A percentile compares a stretch with the other conserved stretches of the same genome.
Evolutionary conservation across 2,888 invertebrate species (phyloP).

Genomic region (Himalopsyche japonica): DNA sequence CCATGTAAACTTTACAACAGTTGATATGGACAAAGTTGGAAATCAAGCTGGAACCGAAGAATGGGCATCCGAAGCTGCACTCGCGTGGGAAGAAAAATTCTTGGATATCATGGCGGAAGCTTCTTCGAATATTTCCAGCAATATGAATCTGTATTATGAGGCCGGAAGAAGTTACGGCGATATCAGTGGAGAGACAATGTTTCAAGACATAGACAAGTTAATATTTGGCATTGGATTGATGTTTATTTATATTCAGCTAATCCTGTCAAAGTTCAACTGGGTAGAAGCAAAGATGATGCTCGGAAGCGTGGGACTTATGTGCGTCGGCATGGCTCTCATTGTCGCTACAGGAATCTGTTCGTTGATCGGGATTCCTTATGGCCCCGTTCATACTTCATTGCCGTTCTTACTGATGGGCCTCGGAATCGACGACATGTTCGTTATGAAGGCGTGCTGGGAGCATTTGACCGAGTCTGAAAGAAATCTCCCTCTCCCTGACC

Average conservation of each 20-base stretch:
- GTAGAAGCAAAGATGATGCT: conserved; percentile 27
- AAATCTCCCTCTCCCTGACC: conserved; percentile 62
- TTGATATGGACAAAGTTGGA: conserved; percentile 68
- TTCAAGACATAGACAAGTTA: conserved; percentile 73
- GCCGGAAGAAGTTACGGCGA: conserved; percentile 77
- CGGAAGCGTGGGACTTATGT: conserved; percentile 65
- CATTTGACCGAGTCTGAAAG: conserved; percentile 61
- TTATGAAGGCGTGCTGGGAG: conserved; percentile 79
- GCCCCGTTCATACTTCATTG: conserved; percentile 79
- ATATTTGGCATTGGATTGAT: conserved; percentile 69
- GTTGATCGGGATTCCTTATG: conserved; percentile 70
- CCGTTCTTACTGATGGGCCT: conserved; percentile 82
- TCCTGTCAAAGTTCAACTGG: conserved; percentile 36
- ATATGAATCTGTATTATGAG: conserved; percentile 59
- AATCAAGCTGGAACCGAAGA: conserved; percentile 76
- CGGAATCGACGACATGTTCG: conserved; percentile 84
- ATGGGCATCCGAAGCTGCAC: conserved; percentile 66
- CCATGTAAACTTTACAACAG: conserved; percentile 68
- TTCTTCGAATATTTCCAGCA: conserved; percentile 47
- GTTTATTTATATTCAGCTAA: conserved; percentile 73
- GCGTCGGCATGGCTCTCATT: conserved; percentile 74
- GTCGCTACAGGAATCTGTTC: conserved; percentile 75
- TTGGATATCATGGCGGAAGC: conserved; percentile 52
- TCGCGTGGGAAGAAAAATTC: conserved; percentile 67
- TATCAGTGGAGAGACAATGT: conserved; percentile 69